These are phyloP conservation scores for Cydia splendana DNA, from an alignment of 1,140 invertebrate genomes.

Conservation along the genomic window DNA sequence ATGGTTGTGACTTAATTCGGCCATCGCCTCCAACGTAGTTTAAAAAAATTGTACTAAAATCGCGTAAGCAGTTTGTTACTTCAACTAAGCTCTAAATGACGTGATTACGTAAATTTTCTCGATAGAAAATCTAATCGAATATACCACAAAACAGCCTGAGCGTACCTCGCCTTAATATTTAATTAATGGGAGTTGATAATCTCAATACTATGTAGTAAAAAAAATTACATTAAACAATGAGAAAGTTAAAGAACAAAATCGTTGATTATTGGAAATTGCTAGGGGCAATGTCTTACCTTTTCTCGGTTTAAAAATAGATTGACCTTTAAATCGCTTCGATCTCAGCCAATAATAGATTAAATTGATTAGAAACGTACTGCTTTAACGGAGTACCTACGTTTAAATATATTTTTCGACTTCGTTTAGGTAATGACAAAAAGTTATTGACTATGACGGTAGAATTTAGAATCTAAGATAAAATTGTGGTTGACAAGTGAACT, in stretches of 20 bases:
- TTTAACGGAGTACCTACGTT: neutral
- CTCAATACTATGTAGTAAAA: neutral
- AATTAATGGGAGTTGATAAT: neutral
- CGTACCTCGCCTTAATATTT: too few species aligned
- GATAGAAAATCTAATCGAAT: too few species aligned
- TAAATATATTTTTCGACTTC: neutral
- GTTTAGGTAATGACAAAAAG: too few species aligned
- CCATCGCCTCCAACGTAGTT: too few species aligned
- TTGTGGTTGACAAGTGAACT: too few species aligned
- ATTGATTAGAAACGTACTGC: neutral
- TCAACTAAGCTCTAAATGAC: too few species aligned
- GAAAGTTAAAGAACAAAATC: neutral
- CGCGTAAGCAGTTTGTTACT: too few species aligned
- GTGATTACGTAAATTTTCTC: too few species aligned
- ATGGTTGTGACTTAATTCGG: too few species aligned
- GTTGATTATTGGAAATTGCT: neutral
- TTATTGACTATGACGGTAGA: too few species aligned
- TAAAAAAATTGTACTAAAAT: neutral
- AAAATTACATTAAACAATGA: neutral
- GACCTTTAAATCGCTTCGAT: conserved; percentile 23
- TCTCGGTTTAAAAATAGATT: conserved; percentile 23
- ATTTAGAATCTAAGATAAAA: too few species aligned
- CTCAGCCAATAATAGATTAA: conserved; percentile 2
- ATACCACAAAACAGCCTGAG: too few species aligned
- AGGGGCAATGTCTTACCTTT: neutral